Conservation (phyloP, 2,113 vertebrate species). For the Heptranchias perlo region DNA sequence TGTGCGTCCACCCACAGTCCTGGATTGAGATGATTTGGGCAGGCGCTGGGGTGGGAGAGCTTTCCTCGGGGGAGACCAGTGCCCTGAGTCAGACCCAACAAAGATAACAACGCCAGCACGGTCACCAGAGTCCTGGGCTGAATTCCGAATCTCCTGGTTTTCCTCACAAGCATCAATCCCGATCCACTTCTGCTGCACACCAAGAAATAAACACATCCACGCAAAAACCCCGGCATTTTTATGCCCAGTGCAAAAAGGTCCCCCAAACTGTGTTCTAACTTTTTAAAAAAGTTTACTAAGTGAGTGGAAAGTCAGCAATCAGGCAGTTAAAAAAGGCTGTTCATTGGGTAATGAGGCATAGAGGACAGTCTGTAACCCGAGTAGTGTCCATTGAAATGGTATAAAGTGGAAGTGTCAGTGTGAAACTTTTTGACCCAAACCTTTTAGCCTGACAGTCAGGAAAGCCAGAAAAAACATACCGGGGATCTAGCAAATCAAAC, state of each 20-base stretch:
- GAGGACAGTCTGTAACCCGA: not conserved
- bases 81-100: constrained; percentile 47
- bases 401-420: not conserved
- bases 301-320: not conserved
- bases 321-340: not conserved
- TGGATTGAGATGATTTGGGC: constrained; percentile 87
- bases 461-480: not conserved
- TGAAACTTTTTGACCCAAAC: not conserved
- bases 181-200: not conserved
- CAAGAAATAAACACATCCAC: not conserved
- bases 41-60: constrained; percentile 68
- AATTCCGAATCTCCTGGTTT: not conserved
- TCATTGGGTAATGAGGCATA: not conserved
- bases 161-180: not conserved
- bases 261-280: not conserved
- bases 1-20: constrained; percentile 94
- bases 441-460: not conserved
- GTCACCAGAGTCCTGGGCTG: not conserved
- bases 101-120: not conserved
- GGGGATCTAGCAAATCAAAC: not conserved
- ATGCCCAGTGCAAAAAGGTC: not conserved
- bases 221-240: not conserved
- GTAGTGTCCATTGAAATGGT: not conserved
- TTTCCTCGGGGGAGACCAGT: constrained; percentile 54
- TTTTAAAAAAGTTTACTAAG: not conserved